Evolutionary conservation across 1,140 invertebrate genomes (phyloP), one percentile per base, ranked within the genome.

Genomic region (Penaeus indicus): DNA sequence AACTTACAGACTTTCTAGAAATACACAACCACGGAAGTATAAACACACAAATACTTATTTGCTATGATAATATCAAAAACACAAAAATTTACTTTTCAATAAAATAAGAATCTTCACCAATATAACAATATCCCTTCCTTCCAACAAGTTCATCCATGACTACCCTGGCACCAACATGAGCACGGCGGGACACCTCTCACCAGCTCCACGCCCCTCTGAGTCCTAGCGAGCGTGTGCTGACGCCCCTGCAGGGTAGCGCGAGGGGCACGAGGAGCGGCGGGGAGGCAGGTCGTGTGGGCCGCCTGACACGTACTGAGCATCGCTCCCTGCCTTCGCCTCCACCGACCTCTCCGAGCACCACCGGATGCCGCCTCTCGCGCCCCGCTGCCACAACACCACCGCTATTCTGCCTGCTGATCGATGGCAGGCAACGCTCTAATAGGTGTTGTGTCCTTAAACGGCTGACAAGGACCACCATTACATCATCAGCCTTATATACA

Each of bases 291-390:
- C 25, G 81, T 27, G 81, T 64, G 60, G 69, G 81, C 87, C 79
- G 87, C 87, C 81, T 84, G 67, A 42, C 86, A 83, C 86, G 67
- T 72, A 88, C 87, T 88, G 87, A 88, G 69, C 25, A 83, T 67
- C 27, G 25, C 61, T 62, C 80, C 72, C 25, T 83, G 38, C 25
- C 81, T 82, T 77, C 87, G 54, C 80, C 42, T 61, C 79, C 78
- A 27, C 86, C 78, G 47, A 42, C 87, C 81, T 84, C 75, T 25
- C 87, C 61, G 54, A 22, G 27, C 61, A 27, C 47, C n/a, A 25
- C 60, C 61, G n/a, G 80, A 75, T 88, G 87, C 87, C 87, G 87
- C 18, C 32, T 47, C 82, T 84, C 72, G 32, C 63, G 32, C 27
- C 38, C 25, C 80, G 25, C 61, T n/a, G n/a, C n/a, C 60, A 54